A percentile compares a stretch with the other conserved stretches of the same genome.
phyloP scores from a whole-genome alignment of 2,113 vertebrate genomes.

The Falco punctatus region DNA sequence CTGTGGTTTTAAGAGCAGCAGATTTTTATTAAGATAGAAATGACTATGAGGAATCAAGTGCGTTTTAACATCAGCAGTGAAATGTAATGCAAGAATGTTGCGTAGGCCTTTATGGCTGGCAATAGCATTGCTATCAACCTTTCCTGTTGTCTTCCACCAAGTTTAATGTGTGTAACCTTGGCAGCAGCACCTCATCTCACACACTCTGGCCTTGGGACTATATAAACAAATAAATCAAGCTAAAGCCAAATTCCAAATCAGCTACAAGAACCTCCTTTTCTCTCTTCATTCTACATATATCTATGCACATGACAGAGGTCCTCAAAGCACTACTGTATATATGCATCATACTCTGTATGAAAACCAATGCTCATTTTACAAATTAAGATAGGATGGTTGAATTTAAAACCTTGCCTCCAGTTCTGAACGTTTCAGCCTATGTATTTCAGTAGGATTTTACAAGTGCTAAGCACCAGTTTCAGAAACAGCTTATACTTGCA shows the following conservation, averaged over 20 bases:
- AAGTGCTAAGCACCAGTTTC: background rate
- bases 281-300: background rate
- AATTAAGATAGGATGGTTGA: background rate
- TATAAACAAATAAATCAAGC: background rate
- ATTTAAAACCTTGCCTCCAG: background rate
- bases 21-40: background rate
- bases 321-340: background rate
- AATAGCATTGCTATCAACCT: background rate
- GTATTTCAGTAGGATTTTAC: background rate
- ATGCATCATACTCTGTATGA: accelerated
- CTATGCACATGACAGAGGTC: background rate
- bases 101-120: background rate
- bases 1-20: background rate
- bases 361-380: background rate
- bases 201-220: background rate
- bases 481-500: background rate
- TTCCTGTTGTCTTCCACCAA: background rate
- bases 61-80: background rate
- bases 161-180: background rate
- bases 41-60: background rate
- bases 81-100: background rate
- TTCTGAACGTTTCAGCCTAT: background rate
- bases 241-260: background rate
- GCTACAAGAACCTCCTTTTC: background rate
- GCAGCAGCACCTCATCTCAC: background rate